These are phyloP conservation scores for Orbicella faveolata DNA, from an alignment of 64 coral and sea anemone species.

Conservation along the genomic window DNA sequence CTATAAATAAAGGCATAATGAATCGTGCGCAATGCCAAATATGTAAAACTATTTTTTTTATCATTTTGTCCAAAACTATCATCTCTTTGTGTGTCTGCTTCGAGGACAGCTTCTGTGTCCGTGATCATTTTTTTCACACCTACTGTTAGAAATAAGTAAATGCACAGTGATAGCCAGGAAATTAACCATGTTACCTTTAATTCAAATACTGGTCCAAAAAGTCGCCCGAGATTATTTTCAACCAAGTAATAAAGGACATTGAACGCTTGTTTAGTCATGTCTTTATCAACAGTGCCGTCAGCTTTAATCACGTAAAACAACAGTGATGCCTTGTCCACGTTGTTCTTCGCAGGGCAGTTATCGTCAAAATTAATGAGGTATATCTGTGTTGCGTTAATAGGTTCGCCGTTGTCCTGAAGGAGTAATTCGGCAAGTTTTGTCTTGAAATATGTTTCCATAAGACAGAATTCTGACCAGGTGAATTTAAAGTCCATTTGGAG, in stretches of 20 bases:
- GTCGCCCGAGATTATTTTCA: constrained; percentile 35
- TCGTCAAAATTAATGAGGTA: constrained; percentile 51
- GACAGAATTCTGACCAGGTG: constrained; percentile 54
- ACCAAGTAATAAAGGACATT: constrained; percentile 13
- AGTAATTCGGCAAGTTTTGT: constrained; percentile 18
- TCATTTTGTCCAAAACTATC: no score
- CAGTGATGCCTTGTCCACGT: not conserved
- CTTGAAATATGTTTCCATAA: constrained; percentile 37
- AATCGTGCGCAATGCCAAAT: not conserved
- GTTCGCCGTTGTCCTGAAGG: not conserved
- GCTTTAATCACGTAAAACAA: constrained; percentile 31
- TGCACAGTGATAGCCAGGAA: no score
- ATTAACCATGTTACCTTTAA: constrained; percentile 25
- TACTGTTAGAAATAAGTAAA: no score
- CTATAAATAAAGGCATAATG: not conserved
- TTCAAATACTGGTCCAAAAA: constrained; percentile 27
- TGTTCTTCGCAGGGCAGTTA: not conserved
- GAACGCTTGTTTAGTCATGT: constrained; percentile 39
- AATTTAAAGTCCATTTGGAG: constrained; percentile 42
- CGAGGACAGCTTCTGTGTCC: no score
- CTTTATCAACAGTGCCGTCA: constrained; percentile 15
- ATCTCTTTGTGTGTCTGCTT: no score
- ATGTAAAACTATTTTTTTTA: no score
- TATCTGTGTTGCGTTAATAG: not conserved
- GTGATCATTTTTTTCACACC: no score